These are phyloP conservation scores for Drosophila mimica DNA, from an alignment of 2,888 invertebrate species.

Conservation along the genomic window DNA sequence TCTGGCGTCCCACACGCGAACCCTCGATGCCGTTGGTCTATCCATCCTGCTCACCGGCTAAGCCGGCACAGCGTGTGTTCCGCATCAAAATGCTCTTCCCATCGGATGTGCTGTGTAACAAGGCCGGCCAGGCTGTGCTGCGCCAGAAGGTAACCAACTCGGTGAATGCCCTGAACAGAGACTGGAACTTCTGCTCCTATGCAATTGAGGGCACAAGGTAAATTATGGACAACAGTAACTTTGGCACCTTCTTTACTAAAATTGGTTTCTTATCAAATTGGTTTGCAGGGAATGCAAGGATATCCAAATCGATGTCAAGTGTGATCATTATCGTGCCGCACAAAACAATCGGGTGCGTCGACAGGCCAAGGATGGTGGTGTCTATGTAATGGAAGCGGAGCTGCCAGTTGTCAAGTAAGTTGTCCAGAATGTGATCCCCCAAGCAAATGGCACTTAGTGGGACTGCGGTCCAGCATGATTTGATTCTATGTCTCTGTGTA, in stretches of 20 bases:
- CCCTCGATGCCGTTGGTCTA: slow-evolving; percentile 93
- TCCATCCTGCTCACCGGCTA: slow-evolving; percentile 95
- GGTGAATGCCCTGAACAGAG: slow-evolving; percentile 95
- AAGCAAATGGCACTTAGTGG: background rate
- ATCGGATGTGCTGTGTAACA: slow-evolving; percentile 97
- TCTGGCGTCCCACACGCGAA: slow-evolving; percentile 96
- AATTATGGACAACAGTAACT: background rate
- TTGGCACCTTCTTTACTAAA: accelerated
- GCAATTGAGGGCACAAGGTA: slow-evolving; percentile 90
- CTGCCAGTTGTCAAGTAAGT: slow-evolving; percentile 95
- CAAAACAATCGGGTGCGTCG: slow-evolving; percentile 88
- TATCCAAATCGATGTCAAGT: slow-evolving; percentile 95
- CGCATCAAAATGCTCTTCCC: slow-evolving; percentile 97
- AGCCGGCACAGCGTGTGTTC: slow-evolving; percentile 97
- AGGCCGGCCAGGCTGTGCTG: slow-evolving; percentile 96
- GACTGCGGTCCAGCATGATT: slow-evolving; percentile 43
- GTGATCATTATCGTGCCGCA: slow-evolving; percentile 89
- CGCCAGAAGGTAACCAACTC: slow-evolving; percentile 95
- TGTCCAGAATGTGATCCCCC: background rate
- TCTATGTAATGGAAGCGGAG: slow-evolving; percentile 92
- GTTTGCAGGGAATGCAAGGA: slow-evolving; percentile 93
- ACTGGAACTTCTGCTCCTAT: slow-evolving; percentile 98
- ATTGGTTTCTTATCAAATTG: background rate
- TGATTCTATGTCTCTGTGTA: slow-evolving; percentile 41
- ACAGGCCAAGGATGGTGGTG: slow-evolving; percentile 89